Conservation (phyloP, 2,888 invertebrate species). For the Zele albiditarsus region DNA sequence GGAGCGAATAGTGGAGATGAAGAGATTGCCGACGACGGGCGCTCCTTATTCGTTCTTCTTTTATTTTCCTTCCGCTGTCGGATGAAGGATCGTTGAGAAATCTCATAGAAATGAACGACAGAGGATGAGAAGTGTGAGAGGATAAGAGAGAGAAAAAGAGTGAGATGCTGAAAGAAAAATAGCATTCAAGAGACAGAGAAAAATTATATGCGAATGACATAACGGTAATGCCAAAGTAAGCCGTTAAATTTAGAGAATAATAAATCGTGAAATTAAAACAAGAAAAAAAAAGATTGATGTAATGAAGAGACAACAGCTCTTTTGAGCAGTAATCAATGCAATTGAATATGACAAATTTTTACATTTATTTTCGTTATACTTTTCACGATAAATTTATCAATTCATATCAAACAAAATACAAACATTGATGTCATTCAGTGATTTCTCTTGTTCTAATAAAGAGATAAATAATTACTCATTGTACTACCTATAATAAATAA, state of each 20-base stretch:
- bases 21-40: constrained; percentile 28
- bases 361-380: too few species aligned
- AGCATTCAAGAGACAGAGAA: not conserved
- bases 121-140: constrained; percentile 34
- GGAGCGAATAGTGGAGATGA: constrained; percentile 28
- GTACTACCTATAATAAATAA: too few species aligned
- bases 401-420: too few species aligned
- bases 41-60: not conserved
- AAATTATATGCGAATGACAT: constrained; percentile 19
- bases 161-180: not conserved
- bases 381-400: too few species aligned
- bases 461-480: too few species aligned
- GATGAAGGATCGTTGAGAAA: constrained; percentile 31
- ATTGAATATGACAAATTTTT: too few species aligned
- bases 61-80: constrained; percentile 16
- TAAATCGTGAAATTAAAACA: not conserved
- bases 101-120: constrained; percentile 32
- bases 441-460: too few species aligned
- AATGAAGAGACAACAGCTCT: too few species aligned
- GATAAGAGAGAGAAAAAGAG: constrained; percentile 30
- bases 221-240: constrained; percentile 11
- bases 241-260: constrained; percentile 10
- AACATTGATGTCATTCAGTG: too few species aligned
- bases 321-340: too few species aligned
- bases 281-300: not conserved